A percentile compares a stretch with the other conserved stretches of the same genome.
These are phyloP conservation scores for Nowickia ferox DNA, from an alignment of 2,888 invertebrate species.

Conservation along the genomic window DNA sequence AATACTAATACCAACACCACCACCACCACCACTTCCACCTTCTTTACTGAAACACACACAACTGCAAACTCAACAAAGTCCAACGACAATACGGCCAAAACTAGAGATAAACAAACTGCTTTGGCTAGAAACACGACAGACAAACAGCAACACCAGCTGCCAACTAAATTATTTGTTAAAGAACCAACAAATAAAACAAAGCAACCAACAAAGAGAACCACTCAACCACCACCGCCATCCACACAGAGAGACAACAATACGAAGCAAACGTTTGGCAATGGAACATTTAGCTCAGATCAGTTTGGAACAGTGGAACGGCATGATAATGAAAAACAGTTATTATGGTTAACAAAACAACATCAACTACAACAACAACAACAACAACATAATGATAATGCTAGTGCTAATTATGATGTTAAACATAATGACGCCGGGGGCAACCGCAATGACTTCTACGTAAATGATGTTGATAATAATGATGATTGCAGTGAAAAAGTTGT, in stretches of 20 bases:
- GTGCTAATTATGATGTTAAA: conserved; percentile 46
- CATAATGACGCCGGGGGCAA: conserved; percentile 39
- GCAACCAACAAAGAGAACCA: conserved; percentile 38
- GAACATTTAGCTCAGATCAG: conserved; percentile 47
- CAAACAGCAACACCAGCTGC: conserved; percentile 68
- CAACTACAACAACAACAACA: background rate
- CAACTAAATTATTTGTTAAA: conserved; percentile 66
- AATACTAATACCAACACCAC: conserved; percentile 24
- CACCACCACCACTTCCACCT: conserved; percentile 24
- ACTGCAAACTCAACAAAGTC: conserved; percentile 38
- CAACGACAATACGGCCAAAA: conserved; percentile 50
- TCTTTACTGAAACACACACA: conserved; percentile 15
- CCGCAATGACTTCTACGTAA: conserved; percentile 4
- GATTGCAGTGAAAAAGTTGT: conserved; percentile 63
- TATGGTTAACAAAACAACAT: conserved; percentile 32
- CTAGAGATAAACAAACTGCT: conserved; percentile 68
- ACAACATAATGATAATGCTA: conserved; percentile 49
- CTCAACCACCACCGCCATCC: conserved; percentile 16
- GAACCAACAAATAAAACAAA: conserved; percentile 73
- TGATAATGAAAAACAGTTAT: conserved; percentile 65
- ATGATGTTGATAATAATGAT: conserved; percentile 27
- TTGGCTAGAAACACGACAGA: conserved; percentile 66
- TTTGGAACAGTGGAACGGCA: conserved; percentile 41
- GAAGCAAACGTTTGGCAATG: conserved; percentile 25
- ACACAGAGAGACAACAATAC: conserved; percentile 33